phyloP scores from a whole-genome alignment of 2,113 vertebrate species.

The Smithornis capensis region DNA sequence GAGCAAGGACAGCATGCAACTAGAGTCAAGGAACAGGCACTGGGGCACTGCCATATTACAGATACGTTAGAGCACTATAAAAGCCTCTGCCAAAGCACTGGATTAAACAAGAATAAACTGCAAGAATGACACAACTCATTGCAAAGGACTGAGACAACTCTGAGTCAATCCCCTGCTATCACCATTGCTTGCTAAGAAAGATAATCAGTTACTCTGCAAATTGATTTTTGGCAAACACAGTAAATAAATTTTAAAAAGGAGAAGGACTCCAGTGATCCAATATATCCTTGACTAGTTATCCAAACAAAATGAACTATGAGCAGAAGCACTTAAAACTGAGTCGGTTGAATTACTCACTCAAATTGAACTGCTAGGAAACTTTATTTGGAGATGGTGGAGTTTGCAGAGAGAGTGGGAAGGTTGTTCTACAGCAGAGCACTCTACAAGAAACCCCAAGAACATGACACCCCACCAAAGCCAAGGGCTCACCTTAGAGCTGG shows the following conservation, averaged over 20 bases:
- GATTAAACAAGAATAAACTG: neutral
- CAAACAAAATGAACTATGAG: slow-evolving; percentile 52
- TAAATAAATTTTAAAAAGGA: neutral
- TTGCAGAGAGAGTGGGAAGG: neutral
- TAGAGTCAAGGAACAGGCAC: neutral
- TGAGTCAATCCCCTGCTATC: neutral
- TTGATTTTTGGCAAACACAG: slow-evolving; percentile 14
- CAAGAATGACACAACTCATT: neutral
- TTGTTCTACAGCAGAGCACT: neutral
- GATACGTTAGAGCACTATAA: neutral
- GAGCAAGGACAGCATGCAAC: neutral
- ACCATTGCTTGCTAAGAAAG: neutral
- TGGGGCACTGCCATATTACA: neutral
- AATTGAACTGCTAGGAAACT: neutral
- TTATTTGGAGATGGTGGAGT: slow-evolving; percentile 60
- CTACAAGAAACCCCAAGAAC: neutral
- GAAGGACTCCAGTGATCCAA: neutral
- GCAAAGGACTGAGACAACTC: neutral
- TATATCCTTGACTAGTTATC: slow-evolving; percentile 29
- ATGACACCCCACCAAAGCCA: neutral
- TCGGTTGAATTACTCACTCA: neutral
- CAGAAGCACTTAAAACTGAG: neutral
- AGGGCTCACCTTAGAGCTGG: neutral
- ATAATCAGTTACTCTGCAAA: neutral
- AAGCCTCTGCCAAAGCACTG: neutral